Base-by-base conservation (phyloP, 2,888 invertebrate genomes). In the Pristionchus exspectatus region DNA sequence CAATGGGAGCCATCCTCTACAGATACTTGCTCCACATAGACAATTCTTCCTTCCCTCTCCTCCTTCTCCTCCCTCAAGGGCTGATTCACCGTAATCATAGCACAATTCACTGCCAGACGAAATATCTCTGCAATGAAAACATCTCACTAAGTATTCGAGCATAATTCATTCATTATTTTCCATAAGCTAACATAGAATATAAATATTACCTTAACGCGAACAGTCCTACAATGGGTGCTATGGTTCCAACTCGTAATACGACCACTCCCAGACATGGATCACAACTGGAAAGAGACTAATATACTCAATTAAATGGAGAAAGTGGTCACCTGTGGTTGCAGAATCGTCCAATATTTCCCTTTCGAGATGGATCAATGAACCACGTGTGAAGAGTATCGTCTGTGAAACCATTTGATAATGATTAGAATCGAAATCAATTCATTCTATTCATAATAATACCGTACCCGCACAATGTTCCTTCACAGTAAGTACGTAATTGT, bases 401-500 rank as follows among this genome's bases (percentile, higher is more conserved):
- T 86, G 66, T 0, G 54, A 84, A 7, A 56, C 21, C 14, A 66
- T 1, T 66, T n/a, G 2, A 30, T 72, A 10, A 72, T 10, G 10
- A 12, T 33, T 14, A 27, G 33, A 33, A 1, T n/a, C 24, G 1
- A 27, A 12, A n/a, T 12, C 21, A 16, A 72, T 72, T 30, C 27
- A 69, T 30, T 69, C 69, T 7, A 69, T 24, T 63, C 21, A 63
- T 24, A n/a, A 63, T 3, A 24, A 63, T 10, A 63, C 38, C 87
- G 59, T 56, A 92, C 91, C 91, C 16, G 90, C 88, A 81, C 91
- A 90, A 86, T 91, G 90, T 88, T 94, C 94, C 77, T 91, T 91
- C 16, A 94, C 87, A 0, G 94, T 94, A 54, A 94, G 88, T 0
- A 93, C 92, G 74, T 93, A 94, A 72, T 94, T 93, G 89, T 94